These are phyloP conservation scores for Orthonychiurus folsomi DNA, from an alignment of 2,888 invertebrate species.

Conservation along the genomic window DNA sequence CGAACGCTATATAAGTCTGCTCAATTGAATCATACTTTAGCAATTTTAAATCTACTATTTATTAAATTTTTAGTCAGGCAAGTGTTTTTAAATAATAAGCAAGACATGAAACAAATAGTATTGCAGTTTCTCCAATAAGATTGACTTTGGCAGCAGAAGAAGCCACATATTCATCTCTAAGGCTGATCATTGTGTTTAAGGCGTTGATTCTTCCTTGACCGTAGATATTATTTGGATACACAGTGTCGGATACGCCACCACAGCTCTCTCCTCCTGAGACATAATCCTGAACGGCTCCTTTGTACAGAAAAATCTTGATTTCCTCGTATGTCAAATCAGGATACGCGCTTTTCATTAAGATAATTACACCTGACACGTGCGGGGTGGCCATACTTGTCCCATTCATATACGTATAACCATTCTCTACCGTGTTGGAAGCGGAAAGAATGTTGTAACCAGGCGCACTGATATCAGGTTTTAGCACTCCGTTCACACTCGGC, in stretches of 20 bases:
- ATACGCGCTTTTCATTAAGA: neutral
- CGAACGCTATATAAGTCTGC: too few relatives aligned
- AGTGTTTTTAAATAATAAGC: too few relatives aligned
- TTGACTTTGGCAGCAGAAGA: too few relatives aligned
- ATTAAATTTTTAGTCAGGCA: too few relatives aligned
- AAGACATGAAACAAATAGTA: too few relatives aligned
- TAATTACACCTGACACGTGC: slow-evolving; percentile 10
- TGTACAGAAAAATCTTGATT: neutral
- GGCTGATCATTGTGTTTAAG: neutral
- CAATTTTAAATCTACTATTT: too few relatives aligned
- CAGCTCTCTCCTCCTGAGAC: slow-evolving; percentile 8
- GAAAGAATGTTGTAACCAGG: slow-evolving; percentile 14
- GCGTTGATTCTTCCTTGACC: slow-evolving; percentile 13
- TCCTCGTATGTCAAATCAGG: neutral
- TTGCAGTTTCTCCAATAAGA: too few relatives aligned
- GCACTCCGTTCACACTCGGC: neutral
- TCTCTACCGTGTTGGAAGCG: neutral
- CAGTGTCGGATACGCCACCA: slow-evolving; percentile 7
- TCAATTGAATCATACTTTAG: too few relatives aligned
- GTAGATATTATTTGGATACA: slow-evolving; percentile 14
- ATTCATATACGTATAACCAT: slow-evolving; percentile 10
- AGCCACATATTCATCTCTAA: too few relatives aligned
- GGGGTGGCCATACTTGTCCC: slow-evolving; percentile 20
- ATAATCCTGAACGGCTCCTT: neutral
- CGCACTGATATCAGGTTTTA: slow-evolving; percentile 16